phyloP scores from a whole-genome alignment of 2,797 vertebrate species.

The Babyrousa celebensis region DNA sequence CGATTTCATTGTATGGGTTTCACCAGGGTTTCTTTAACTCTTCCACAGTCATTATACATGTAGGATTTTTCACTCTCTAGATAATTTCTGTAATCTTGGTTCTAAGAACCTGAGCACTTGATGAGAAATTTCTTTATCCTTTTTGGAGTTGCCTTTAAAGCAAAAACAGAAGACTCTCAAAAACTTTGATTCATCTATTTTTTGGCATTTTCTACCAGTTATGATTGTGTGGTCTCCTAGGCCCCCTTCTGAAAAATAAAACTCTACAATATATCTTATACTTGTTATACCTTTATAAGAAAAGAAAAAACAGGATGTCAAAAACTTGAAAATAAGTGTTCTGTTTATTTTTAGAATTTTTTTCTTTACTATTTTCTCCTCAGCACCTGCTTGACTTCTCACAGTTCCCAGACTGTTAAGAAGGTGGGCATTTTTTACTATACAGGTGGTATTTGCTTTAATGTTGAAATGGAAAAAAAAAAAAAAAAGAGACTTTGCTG shows the following conservation, averaged over 20 bases:
- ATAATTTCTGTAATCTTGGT: neutral
- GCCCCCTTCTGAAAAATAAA: constrained; percentile 31
- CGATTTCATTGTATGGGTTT: neutral
- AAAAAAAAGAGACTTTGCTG: neutral
- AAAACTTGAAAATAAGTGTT: constrained; percentile 65
- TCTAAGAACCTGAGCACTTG: neutral
- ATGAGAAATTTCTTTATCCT: neutral
- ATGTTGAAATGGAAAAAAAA: constrained; percentile 48
- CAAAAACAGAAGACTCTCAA: neutral
- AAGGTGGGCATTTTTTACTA: neutral
- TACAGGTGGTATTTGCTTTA: constrained; percentile 59
- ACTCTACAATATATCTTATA: neutral
- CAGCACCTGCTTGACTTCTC: constrained; percentile 46
- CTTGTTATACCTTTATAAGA: constrained; percentile 34
- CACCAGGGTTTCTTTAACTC: neutral
- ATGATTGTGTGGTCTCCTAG: neutral
- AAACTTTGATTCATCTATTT: neutral
- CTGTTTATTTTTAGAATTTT: constrained; percentile 69
- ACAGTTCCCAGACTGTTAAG: neutral
- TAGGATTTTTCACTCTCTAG: neutral
- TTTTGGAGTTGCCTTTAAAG: neutral
- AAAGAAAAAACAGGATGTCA: constrained; percentile 48
- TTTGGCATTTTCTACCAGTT: neutral
- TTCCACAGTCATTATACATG: neutral
- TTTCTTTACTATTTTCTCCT: constrained; percentile 49